Conservation (phyloP, 2,113 vertebrate genomes). For the Heterotilapia buettikoferi region DNA sequence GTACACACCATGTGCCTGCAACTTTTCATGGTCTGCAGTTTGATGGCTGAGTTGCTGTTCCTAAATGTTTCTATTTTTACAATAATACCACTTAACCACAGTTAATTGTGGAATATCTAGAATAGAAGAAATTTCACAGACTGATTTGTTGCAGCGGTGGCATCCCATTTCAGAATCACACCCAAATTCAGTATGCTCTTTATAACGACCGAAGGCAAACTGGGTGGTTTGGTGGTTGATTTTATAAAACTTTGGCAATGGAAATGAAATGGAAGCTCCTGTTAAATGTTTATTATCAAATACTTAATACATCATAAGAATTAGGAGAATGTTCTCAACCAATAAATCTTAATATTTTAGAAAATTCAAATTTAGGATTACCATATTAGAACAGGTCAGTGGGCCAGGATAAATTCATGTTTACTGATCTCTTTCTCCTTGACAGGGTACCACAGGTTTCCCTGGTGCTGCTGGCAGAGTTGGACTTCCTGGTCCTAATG, state of each 20-base stretch:
- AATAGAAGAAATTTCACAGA: background rate
- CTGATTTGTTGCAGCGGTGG: background rate
- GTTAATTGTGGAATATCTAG: background rate
- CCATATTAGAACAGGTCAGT: background rate
- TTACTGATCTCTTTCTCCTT: background rate
- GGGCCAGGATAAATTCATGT: background rate
- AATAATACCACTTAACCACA: background rate
- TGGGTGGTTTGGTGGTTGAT: background rate
- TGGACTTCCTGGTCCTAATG: slow-evolving; percentile 89
- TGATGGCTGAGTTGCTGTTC: background rate
- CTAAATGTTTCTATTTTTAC: background rate
- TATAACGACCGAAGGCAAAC: background rate
- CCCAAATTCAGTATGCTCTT: background rate
- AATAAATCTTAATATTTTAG: background rate
- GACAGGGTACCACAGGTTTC: slow-evolving; percentile 93
- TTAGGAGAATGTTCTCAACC: background rate
- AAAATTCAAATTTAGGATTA: background rate
- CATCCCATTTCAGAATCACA: background rate
- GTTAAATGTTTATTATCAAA: background rate
- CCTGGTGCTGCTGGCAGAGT: slow-evolving; percentile 94
- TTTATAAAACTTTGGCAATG: background rate
- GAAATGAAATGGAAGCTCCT: background rate
- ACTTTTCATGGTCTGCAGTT: background rate
- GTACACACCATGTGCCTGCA: background rate
- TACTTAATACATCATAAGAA: background rate